These are phyloP conservation scores for Melanerpes aurifrons DNA, from an alignment of 2,113 vertebrate genomes.

Conservation along the genomic window DNA sequence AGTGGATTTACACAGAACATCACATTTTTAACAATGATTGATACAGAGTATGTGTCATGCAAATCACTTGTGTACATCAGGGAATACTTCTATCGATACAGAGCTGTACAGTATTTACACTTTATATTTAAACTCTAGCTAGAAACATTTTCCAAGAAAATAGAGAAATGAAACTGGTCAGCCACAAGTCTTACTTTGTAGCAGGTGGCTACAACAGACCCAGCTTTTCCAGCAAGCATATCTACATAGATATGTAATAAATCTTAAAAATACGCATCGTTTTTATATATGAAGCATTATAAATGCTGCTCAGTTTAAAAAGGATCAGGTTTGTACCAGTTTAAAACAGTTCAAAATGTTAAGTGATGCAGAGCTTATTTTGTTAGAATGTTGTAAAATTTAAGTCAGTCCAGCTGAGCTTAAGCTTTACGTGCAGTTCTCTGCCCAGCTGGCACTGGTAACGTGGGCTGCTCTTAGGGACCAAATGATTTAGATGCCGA, in stretches of 20 bases:
- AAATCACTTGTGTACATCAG: constrained; percentile 68
- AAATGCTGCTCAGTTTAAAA: constrained; percentile 64
- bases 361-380: constrained; percentile 1
- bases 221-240: constrained; percentile 64
- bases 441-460: background rate
- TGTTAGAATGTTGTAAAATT: background rate
- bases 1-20: constrained; percentile 48
- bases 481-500: background rate
- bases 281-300: constrained; percentile 57
- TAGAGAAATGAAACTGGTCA: constrained; percentile 72
- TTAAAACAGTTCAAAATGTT: constrained; percentile 30
- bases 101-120: constrained; percentile 82
- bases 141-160: constrained; percentile 80
- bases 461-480: background rate
- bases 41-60: constrained; percentile 74
- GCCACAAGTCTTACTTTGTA: constrained; percentile 63
- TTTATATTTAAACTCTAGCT: constrained; percentile 75
- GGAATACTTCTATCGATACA: constrained; percentile 66
- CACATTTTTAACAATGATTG: constrained; percentile 58
- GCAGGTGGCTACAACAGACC: constrained; percentile 68
- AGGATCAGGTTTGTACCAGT: constrained; percentile 58
- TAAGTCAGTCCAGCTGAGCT: constrained; percentile 63
- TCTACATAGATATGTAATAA: constrained; percentile 59
- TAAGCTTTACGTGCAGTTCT: background rate
- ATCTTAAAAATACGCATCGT: constrained; percentile 60